A percentile compares a stretch with the other conserved stretches of the same genome.
phyloP scores from a whole-genome alignment of 1,140 invertebrate species.

The Caenorhabditis tropicalis region DNA sequence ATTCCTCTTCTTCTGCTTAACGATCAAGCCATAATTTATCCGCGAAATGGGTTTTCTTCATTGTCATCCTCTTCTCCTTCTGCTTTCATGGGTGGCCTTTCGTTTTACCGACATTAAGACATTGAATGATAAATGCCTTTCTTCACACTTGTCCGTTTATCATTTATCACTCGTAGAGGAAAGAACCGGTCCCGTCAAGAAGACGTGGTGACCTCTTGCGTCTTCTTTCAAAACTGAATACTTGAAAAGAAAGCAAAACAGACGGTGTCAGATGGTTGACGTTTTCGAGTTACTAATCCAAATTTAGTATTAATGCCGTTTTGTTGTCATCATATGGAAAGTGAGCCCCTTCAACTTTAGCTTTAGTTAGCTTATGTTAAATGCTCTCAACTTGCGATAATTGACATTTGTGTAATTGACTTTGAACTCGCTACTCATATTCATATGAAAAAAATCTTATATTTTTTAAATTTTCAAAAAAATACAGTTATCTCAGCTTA shows the following conservation, averaged over 20 bases:
- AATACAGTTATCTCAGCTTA: too few relatives aligned
- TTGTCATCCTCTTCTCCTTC: neutral
- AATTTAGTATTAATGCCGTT: neutral
- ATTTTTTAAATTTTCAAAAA: too few relatives aligned
- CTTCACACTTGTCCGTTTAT: constrained; percentile 40
- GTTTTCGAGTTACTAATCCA: neutral
- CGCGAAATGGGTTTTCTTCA: neutral
- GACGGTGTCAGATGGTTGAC: constrained; percentile 20
- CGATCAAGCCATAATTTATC: constrained; percentile 28
- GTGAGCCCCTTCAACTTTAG: too few relatives aligned
- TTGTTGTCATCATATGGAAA: too few relatives aligned
- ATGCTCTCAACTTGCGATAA: too few relatives aligned
- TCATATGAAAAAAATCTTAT: too few relatives aligned
- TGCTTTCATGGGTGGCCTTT: neutral
- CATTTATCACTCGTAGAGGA: neutral
- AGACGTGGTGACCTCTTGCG: neutral
- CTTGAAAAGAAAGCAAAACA: neutral
- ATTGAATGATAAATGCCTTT: neutral
- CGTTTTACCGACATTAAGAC: neutral
- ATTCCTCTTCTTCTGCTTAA: neutral
- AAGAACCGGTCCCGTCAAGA: neutral
- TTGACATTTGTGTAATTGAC: too few relatives aligned
- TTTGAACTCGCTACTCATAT: too few relatives aligned
- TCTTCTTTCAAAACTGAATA: neutral
- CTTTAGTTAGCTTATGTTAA: too few relatives aligned